Evolutionary conservation across 2,113 vertebrate genomes (phyloP).

Genomic region (Synchiropus splendidus): DNA sequence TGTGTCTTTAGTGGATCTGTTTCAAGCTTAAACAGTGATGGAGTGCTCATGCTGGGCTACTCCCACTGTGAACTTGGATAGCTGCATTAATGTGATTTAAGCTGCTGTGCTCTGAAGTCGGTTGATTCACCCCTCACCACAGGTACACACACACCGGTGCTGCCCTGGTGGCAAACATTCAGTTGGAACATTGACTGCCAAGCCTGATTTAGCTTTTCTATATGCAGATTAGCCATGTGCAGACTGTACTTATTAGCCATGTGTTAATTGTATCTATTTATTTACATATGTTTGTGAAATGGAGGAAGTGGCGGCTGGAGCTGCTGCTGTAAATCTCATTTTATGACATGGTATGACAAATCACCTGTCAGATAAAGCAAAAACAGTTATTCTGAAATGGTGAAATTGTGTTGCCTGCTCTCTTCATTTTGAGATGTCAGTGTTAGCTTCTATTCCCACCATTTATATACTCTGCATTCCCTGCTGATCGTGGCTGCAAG

Average conservation of each 20-base stretch:
- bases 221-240: conserved; percentile 99
- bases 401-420: too few relatives aligned
- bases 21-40: conserved; percentile 8
- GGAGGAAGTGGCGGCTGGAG: conserved; percentile 15
- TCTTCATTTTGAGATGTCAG: too few relatives aligned
- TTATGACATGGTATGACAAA: too few relatives aligned
- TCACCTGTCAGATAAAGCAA: too few relatives aligned
- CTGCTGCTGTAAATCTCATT: conserved; percentile 30
- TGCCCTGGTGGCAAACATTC: conserved; percentile 65
- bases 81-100: conserved; percentile 4
- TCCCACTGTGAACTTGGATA: conserved; percentile 12
- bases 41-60: conserved; percentile 1
- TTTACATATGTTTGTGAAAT: conserved; percentile 57
- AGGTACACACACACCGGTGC: conserved; percentile 67
- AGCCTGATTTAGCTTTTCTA: conserved; percentile 72
- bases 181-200: conserved; percentile 78
- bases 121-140: too few relatives aligned
- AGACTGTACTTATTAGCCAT: too few relatives aligned
- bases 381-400: too few relatives aligned
- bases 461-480: too few relatives aligned
- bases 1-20: background rate
- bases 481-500: background rate
- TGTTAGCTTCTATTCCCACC: too few relatives aligned
- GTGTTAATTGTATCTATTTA: conserved; percentile 82
- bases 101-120: conserved; percentile 20